These are phyloP conservation scores for Numenius arquata DNA, from an alignment of 2,113 vertebrate genomes.

Conservation along the genomic window DNA sequence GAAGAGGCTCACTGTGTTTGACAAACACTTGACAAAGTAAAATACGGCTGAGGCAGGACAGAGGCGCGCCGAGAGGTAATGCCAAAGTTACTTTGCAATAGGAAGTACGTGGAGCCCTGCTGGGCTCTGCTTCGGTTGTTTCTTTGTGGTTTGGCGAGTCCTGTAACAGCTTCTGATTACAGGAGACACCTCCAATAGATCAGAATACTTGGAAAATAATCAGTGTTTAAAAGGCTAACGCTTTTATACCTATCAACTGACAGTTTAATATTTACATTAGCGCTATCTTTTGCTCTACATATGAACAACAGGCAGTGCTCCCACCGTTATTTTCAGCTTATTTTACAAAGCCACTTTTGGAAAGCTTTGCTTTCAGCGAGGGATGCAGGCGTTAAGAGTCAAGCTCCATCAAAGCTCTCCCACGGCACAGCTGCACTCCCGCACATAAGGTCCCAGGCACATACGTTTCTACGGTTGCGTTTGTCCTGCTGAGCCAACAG, in stretches of 20 bases:
- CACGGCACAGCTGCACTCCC: not conserved
- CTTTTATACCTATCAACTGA: not conserved
- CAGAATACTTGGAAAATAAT: not conserved
- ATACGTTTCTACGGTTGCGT: not conserved
- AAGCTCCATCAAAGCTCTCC: not conserved
- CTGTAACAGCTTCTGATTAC: not conserved
- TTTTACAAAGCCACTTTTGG: not conserved
- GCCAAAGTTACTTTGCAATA: not conserved
- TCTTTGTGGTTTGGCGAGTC: not conserved
- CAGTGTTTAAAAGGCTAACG: not conserved
- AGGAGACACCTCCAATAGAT: not conserved
- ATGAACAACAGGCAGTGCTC: not conserved
- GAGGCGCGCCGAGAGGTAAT: accelerated
- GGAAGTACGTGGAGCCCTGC: not conserved
- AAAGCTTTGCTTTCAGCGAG: not conserved
- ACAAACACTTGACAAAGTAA: not conserved
- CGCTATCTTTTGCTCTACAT: not conserved
- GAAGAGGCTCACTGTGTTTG: not conserved
- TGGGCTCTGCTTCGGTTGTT: not conserved
- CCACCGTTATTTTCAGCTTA: not conserved
- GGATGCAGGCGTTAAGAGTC: not conserved
- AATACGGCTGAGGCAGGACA: not conserved
- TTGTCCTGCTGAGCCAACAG: not conserved
- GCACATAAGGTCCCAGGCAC: not conserved
- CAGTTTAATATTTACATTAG: not conserved